Percentiles rank a stretch among this genome's conserved stretches.
These are phyloP conservation scores for Paratrypauchen microcephalus DNA, from an alignment of 2,797 vertebrate species.

Conservation along the genomic window DNA sequence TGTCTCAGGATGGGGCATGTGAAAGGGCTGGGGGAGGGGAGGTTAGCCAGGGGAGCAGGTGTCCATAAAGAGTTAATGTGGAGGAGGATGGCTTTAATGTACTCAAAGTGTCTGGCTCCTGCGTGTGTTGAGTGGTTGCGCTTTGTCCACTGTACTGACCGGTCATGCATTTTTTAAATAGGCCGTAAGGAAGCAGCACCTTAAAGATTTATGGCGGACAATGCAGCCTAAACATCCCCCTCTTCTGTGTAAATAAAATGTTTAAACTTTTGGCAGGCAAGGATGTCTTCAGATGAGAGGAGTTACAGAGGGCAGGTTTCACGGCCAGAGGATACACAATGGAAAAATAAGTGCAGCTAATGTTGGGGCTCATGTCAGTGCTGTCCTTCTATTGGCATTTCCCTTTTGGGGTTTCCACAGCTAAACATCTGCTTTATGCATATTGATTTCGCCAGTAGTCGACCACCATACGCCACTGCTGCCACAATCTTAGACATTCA, in stretches of 20 bases:
- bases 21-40: conserved; percentile 21
- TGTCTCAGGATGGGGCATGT: conserved; percentile 22
- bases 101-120: conserved; percentile 12
- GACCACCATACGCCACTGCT: not conserved
- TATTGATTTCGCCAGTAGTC: not conserved
- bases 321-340: not conserved
- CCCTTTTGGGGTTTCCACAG: not conserved
- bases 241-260: not conserved
- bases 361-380: too few species aligned
- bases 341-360: conserved; percentile 2
- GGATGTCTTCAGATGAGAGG: not conserved
- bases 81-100: conserved; percentile 40
- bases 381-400: not conserved
- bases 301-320: not conserved
- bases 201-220: not conserved
- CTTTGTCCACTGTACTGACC: conserved; percentile 20
- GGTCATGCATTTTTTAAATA: conserved; percentile 8
- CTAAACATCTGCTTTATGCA: not conserved
- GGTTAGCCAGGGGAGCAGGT: conserved; percentile 68
- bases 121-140: conserved; percentile 6
- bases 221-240: conserved; percentile 1
- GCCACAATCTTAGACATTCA: not conserved
- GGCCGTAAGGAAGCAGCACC: conserved; percentile 3
- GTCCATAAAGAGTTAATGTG: conserved; percentile 69
- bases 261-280: not conserved